Conservation (phyloP, 2,797 vertebrate species). For the Salarias fasciatus region DNA sequence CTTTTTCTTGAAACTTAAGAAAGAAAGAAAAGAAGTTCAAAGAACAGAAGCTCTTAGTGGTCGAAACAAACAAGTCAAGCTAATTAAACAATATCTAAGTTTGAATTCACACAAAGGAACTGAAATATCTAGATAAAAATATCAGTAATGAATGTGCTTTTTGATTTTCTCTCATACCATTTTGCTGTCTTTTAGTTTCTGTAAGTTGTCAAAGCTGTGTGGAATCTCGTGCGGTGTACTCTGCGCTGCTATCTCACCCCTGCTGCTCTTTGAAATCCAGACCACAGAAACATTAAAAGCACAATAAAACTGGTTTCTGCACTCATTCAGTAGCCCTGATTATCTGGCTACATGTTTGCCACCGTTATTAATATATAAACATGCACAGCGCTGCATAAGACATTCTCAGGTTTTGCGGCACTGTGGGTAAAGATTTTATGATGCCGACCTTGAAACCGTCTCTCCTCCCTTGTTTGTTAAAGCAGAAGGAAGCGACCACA, state of each 20-base stretch:
- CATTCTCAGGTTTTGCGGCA: conserved; percentile 48
- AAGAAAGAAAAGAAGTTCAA: too few relatives aligned
- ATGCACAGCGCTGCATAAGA: conserved; percentile 60
- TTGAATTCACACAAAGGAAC: too few relatives aligned
- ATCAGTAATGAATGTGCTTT: neutral
- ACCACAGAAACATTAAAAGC: conserved; percentile 18
- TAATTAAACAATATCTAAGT: too few relatives aligned
- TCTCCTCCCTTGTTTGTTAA: conserved; percentile 56
- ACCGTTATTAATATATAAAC: conserved; percentile 67
- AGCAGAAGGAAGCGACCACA: conserved; percentile 70
- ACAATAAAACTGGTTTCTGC: conserved; percentile 23
- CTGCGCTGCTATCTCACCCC: neutral
- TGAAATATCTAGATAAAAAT: neutral
- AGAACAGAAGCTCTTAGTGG: too few relatives aligned
- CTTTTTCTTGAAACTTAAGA: neutral
- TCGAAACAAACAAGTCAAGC: too few relatives aligned
- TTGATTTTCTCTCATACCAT: neutral
- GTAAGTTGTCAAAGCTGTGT: conserved; percentile 23
- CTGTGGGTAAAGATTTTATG: conserved; percentile 61
- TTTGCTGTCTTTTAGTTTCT: neutral
- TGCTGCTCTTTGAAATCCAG: conserved; percentile 1
- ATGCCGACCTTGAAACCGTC: conserved; percentile 52
- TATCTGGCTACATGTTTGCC: conserved; percentile 59
- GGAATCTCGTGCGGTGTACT: conserved; percentile 31
- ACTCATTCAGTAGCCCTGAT: conserved; percentile 48